A percentile compares a stretch with the other conserved stretches of the same genome.
Conservation (phyloP, 2,888 invertebrate species). For the Lasioglossum villosulum region DNA sequence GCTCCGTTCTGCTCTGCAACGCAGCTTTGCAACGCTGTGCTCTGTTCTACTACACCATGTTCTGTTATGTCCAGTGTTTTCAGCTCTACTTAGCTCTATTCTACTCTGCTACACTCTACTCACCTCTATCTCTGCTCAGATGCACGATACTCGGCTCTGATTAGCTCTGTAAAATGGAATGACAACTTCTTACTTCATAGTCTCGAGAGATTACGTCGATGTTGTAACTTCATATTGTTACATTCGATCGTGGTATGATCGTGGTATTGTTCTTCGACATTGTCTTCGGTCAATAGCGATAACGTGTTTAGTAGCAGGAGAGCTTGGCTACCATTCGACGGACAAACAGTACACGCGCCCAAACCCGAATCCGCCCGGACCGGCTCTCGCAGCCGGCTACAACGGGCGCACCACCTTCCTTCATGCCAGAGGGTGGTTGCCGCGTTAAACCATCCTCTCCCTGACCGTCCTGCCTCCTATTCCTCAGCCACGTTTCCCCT, state of each 20-base stretch:
- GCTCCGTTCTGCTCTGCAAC: neutral
- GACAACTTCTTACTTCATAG: too few species aligned
- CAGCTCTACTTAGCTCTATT: neutral
- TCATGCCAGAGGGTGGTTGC: constrained; percentile 43
- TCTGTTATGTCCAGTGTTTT: neutral
- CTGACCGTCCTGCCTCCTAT: constrained; percentile 21
- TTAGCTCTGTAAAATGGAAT: too few species aligned
- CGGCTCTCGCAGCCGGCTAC: constrained; percentile 38
- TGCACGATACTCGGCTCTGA: too few species aligned
- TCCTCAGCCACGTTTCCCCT: neutral
- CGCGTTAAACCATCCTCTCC: constrained; percentile 59
- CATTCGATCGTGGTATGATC: neutral
- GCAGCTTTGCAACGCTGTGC: neutral
- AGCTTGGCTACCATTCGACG: neutral
- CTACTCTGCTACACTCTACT: neutral
- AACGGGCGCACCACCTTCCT: constrained; percentile 32
- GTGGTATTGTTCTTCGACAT: neutral
- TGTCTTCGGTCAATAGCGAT: too few species aligned
- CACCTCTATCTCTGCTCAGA: too few species aligned
- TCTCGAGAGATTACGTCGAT: too few species aligned
- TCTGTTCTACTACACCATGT: neutral
- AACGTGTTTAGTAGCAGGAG: neutral
- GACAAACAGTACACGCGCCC: neutral
- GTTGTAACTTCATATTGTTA: neutral
- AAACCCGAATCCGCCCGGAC: neutral